Conservation (phyloP, 2,888 invertebrate species). For the Cheilosia variabilis region DNA sequence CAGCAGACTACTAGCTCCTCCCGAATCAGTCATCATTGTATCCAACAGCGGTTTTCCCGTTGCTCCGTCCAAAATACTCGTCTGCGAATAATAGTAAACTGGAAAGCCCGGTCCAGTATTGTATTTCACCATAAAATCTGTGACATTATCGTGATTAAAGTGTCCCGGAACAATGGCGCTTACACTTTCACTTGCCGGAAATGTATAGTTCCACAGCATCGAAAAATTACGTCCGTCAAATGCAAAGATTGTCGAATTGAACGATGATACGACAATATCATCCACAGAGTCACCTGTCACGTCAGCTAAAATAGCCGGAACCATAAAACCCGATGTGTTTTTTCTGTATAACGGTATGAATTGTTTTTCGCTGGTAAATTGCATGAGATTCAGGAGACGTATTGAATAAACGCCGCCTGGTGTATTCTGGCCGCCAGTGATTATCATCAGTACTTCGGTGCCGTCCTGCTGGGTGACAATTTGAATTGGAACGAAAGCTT, state of each 20-base stretch:
- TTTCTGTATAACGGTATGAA: conserved; percentile 86
- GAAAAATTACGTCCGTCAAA: conserved; percentile 88
- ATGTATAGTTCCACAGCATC: conserved; percentile 89
- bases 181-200: conserved; percentile 87
- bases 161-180: conserved; percentile 91
- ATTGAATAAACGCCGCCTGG: conserved; percentile 89
- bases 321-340: conserved; percentile 87
- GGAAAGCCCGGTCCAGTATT: conserved; percentile 88
- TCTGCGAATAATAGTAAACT: conserved; percentile 89
- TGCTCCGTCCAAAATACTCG: conserved; percentile 82
- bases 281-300: conserved; percentile 88
- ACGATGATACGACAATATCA: conserved; percentile 90
- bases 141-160: conserved; percentile 90
- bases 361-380: conserved; percentile 84
- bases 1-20: conserved; percentile 82
- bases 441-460: conserved; percentile 87
- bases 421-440: conserved; percentile 90
- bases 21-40: conserved; percentile 83
- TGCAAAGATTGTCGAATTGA: conserved; percentile 89
- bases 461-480: conserved; percentile 86
- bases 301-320: conserved; percentile 88
- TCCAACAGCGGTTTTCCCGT: conserved; percentile 81
- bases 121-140: conserved; percentile 91
- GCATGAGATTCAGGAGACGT: conserved; percentile 85
- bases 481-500: conserved; percentile 90